These are phyloP conservation scores for Chloroclystis v-ata DNA, from an alignment of 2,888 invertebrate species.

Conservation along the genomic window DNA sequence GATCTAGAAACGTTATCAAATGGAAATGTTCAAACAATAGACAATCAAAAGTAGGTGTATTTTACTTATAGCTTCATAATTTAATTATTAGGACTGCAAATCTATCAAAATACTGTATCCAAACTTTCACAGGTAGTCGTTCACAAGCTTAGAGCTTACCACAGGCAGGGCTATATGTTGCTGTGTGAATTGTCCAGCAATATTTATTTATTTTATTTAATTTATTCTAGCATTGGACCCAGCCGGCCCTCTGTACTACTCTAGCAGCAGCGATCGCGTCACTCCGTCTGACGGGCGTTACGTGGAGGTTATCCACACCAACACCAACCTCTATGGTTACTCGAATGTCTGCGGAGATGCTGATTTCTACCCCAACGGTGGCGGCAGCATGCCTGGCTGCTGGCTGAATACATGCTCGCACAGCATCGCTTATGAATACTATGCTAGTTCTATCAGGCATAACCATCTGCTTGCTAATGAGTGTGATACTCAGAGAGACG, in stretches of 20 bases:
- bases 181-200: too few relatives aligned
- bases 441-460: slow-evolving; percentile 49
- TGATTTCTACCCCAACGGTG: slow-evolving; percentile 62
- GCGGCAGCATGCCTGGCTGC: slow-evolving; percentile 57
- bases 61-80: too few relatives aligned
- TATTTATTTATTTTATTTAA: too few relatives aligned
- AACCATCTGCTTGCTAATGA: slow-evolving; percentile 47
- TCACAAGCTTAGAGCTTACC: too few relatives aligned
- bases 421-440: slow-evolving; percentile 44
- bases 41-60: slow-evolving; percentile 9
- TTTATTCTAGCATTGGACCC: slow-evolving; percentile 63
- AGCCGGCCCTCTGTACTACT: slow-evolving; percentile 57
- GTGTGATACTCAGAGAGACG: slow-evolving; percentile 41
- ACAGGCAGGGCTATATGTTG: too few relatives aligned
- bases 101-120: too few relatives aligned
- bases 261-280: slow-evolving; percentile 39
- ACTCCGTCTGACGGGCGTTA: slow-evolving; percentile 47
- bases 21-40: neutral
- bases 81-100: too few relatives aligned
- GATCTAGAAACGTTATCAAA: neutral
- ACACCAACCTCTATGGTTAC: slow-evolving; percentile 44
- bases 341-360: slow-evolving; percentile 49
- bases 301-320: slow-evolving; percentile 66
- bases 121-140: too few relatives aligned
- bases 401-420: slow-evolving; percentile 52